phyloP scores from a whole-genome alignment of 2,113 vertebrate species.

The Takifugu flavidus region DNA sequence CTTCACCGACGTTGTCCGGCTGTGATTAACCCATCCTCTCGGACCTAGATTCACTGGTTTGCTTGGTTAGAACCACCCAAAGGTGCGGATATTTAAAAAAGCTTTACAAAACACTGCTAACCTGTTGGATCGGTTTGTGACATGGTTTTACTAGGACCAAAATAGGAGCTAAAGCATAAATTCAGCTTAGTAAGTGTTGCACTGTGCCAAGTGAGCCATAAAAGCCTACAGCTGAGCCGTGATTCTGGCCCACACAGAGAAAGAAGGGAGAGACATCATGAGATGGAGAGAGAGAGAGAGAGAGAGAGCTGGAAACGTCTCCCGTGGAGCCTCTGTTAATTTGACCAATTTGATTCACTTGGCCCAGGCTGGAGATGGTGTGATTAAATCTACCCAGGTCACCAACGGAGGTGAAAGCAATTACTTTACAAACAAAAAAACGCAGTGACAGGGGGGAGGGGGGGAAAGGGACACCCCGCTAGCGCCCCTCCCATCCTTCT shows the following conservation, averaged over 20 bases:
- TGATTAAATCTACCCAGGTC: conserved; percentile 80
- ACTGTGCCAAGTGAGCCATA: conserved; percentile 45
- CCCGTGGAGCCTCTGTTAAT: conserved; percentile 68
- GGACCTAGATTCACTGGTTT: too few species aligned
- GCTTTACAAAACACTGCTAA: too few species aligned
- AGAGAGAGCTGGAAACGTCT: conserved; percentile 26
- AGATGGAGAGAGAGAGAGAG: neutral
- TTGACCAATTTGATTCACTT: conserved; percentile 78
- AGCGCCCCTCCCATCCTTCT: conserved; percentile 12
- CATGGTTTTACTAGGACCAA: conserved; percentile 23
- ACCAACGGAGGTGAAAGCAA: conserved; percentile 77
- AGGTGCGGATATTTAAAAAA: too few species aligned
- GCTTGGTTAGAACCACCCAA: too few species aligned
- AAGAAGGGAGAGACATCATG: neutral
- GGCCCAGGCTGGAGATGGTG: conserved; percentile 65
- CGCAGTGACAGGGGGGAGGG: conserved; percentile 7
- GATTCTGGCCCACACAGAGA: conserved; percentile 16
- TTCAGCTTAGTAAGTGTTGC: conserved; percentile 45
- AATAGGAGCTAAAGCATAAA: conserved; percentile 34
- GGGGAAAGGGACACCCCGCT: conserved; percentile 53
- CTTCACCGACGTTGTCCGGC: too few species aligned
- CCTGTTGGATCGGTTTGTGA: conserved; percentile 1
- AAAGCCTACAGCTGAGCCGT: conserved; percentile 36
- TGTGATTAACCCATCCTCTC: too few species aligned
- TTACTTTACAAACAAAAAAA: conserved; percentile 69